These are phyloP conservation scores for Cecropterus lyciades DNA, from an alignment of 1,140 invertebrate genomes.

Conservation along the genomic window DNA sequence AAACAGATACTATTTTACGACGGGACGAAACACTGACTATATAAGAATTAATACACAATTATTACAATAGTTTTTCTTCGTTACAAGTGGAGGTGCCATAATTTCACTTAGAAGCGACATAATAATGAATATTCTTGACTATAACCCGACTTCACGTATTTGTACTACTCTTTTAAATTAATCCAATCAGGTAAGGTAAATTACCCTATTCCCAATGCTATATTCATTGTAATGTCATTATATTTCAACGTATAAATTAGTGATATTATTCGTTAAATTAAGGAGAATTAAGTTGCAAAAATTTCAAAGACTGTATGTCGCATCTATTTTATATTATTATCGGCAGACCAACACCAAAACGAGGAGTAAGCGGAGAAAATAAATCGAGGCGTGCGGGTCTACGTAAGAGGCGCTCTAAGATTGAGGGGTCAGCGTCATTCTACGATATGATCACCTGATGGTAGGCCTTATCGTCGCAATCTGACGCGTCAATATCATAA, in stretches of 20 bases:
- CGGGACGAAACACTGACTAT: slow-evolving; percentile 62
- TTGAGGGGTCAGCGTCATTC: slow-evolving; percentile 68
- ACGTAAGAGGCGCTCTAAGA: slow-evolving; percentile 75
- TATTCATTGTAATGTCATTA: too few relatives aligned
- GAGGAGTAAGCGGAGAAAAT: slow-evolving; percentile 72
- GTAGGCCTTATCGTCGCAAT: slow-evolving; percentile 79
- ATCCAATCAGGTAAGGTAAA: too few relatives aligned
- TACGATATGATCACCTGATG: slow-evolving; percentile 78
- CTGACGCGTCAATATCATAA: slow-evolving; percentile 80
- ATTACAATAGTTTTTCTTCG: slow-evolving; percentile 43
- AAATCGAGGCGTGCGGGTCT: slow-evolving; percentile 79
- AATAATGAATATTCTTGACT: neutral
- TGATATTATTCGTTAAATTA: too few relatives aligned
- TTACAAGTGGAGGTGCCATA: slow-evolving; percentile 46
- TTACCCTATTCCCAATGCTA: too few relatives aligned
- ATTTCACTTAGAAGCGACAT: slow-evolving; percentile 49
- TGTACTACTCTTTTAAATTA: too few relatives aligned
- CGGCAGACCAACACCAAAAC: slow-evolving; percentile 62
- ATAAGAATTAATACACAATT: slow-evolving; percentile 48
- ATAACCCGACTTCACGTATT: too few relatives aligned
- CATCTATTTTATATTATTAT: slow-evolving; percentile 52
- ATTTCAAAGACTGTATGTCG: slow-evolving; percentile 50
- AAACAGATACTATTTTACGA: slow-evolving; percentile 63
- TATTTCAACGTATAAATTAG: too few relatives aligned
- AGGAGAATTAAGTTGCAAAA: neutral